Evolutionary conservation across 2,888 invertebrate species (phyloP), one percentile per base, ranked within the genome.

Genomic region (Agriopis leucophaearia): DNA sequence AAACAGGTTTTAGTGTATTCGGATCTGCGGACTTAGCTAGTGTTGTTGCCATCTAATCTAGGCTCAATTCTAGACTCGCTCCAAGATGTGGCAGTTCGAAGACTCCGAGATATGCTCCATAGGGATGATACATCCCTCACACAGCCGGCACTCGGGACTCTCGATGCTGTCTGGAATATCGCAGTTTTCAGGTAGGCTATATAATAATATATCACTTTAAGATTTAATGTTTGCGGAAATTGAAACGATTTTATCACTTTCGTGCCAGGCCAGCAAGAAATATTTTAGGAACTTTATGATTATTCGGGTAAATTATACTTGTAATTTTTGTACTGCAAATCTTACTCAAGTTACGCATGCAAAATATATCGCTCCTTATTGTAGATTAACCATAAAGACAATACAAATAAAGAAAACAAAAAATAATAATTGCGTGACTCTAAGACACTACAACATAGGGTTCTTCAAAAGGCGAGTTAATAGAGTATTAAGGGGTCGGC

Each of bases 21-120:
- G 40, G 56, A 38, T 45, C 35, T 61, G 15, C 18, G 27, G 57
- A 57, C 15, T n/a, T 42, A 40, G 42, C 16, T 52, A 62, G 52
- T 47, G 62, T 12, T 44, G 55, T 47, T 62, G 36, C 59, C 42
- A 50, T 56, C 44, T 47, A 27, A 36, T 47, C 62, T 62, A 60
- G 56, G 45, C 40, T 64, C 16, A 40, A 59, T 44, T 57, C 18
- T 60, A 54, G 57, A 59, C 55, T 58, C 12, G 16, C 50, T 47
- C 45, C 62, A 86, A 77, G 77, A 96, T 96, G 96, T 96, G 96
- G 96, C 95, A 95, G 84, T 95, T 95, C 74, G 96, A 95, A 80
- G 95, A 95, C 78, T 95, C 95, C 72, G 97, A 97, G 94, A 97
- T 97, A 88, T 97, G 96, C 89, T 97, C 97, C 81, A 97, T 97